phyloP scores from a whole-genome alignment of 2,113 vertebrate genomes.

The Argyrosomus japonicus region DNA sequence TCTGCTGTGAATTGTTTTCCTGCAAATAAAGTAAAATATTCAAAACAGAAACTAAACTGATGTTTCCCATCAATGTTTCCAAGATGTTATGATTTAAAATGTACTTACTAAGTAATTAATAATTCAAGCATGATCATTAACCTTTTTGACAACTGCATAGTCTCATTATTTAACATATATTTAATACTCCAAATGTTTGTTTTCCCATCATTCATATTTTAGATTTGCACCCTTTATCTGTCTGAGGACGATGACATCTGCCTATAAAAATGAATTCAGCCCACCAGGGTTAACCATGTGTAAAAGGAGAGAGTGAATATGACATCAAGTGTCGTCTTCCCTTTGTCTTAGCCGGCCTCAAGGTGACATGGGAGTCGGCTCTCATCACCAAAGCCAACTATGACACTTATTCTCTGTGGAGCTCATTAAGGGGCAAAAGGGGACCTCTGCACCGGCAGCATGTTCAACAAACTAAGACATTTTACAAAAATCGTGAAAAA shows the following conservation, averaged over 20 bases:
- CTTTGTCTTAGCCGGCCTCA: slow-evolving; percentile 76
- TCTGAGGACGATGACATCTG: slow-evolving; percentile 42
- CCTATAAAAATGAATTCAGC: slow-evolving; percentile 35
- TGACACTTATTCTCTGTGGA: slow-evolving; percentile 80
- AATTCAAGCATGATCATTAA: neutral
- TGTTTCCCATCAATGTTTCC: neutral
- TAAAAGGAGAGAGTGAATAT: slow-evolving; percentile 59
- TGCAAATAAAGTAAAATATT: neutral
- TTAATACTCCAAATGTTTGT: neutral
- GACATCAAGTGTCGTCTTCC: slow-evolving; percentile 66
- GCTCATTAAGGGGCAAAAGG: slow-evolving; percentile 78
- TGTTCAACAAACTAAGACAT: slow-evolving; percentile 75
- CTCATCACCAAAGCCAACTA: slow-evolving; percentile 67
- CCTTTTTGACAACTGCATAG: neutral
- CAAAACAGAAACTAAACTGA: too few relatives aligned
- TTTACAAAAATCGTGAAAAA: slow-evolving; percentile 51
- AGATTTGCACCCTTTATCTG: slow-evolving; percentile 25
- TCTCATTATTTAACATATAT: slow-evolving; percentile 6
- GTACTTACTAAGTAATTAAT: neutral
- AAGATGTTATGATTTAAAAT: neutral
- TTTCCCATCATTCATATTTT: slow-evolving; percentile 7
- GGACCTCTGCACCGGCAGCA: slow-evolving; percentile 70
- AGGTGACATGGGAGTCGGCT: slow-evolving; percentile 78
- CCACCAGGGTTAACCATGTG: slow-evolving; percentile 50
- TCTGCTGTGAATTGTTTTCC: neutral